phyloP scores from a whole-genome alignment of 2,888 invertebrate genomes.

The Microchrysa polita region DNA sequence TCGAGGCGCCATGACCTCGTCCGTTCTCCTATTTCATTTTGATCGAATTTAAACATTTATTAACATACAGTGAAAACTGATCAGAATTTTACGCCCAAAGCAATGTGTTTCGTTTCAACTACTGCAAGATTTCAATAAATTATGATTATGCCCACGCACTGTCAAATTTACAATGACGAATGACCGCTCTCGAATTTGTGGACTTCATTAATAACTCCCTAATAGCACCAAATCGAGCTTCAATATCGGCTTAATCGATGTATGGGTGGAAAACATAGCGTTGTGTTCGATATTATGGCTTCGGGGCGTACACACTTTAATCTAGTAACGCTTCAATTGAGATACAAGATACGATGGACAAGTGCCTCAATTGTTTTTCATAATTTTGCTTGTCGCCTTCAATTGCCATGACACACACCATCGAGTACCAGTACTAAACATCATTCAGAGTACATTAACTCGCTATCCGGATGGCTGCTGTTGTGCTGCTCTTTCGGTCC shows the following conservation, averaged over 20 bases:
- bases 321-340: conserved; percentile 23
- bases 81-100: conserved; percentile 32
- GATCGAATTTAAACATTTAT: no score
- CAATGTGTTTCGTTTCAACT: conserved; percentile 7
- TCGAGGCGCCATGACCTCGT: no score
- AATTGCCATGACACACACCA: conserved; percentile 34
- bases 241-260: conserved; percentile 10
- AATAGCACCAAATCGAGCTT: conserved; percentile 27
- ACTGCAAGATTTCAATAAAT: conserved; percentile 12
- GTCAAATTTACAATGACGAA: conserved; percentile 11
- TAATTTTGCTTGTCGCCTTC: conserved; percentile 38
- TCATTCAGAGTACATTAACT: conserved; percentile 41
- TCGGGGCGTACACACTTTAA: conserved; percentile 5
- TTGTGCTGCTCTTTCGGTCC: neutral
- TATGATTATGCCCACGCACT: conserved; percentile 27
- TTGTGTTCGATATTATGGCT: no score
- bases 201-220: conserved; percentile 34
- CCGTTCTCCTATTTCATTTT: no score
- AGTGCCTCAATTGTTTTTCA: conserved; percentile 32
- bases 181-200: neutral
- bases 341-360: neutral
- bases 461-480: conserved; percentile 16
- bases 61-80: neutral
- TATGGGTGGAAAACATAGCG: neutral
- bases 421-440: no score